Percentiles rank a stretch among this genome's conserved stretches.
phyloP scores from a whole-genome alignment of 2,797 vertebrate species.

The Eidolon dupreanum region DNA sequence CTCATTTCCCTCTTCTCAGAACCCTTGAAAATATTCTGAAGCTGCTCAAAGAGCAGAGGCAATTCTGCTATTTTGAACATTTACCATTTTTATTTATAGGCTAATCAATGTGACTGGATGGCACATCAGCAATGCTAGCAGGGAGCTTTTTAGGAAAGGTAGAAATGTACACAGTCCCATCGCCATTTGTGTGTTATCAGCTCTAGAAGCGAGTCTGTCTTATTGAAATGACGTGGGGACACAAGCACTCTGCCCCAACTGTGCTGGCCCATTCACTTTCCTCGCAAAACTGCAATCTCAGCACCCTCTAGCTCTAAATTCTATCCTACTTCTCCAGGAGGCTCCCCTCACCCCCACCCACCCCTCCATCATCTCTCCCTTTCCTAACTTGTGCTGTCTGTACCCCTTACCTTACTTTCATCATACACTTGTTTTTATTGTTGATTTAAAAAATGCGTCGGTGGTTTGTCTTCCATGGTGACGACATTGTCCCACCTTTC shows the following conservation, averaged over 20 bases:
- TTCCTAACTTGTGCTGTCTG: not conserved
- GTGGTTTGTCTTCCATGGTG: not conserved
- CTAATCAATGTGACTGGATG: fast-evolving
- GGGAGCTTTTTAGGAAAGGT: not conserved
- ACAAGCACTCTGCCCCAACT: not conserved
- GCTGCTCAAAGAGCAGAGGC: not conserved
- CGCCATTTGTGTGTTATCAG: not conserved
- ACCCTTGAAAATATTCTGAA: not conserved
- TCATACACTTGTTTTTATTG: not conserved
- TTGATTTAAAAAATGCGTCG: not conserved
- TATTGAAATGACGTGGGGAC: not conserved
- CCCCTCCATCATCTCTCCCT: not conserved
- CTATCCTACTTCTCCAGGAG: not conserved
- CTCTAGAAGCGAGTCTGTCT: not conserved
- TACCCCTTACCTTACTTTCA: not conserved
- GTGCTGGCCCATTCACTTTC: fast-evolving
- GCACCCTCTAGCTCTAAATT: not conserved
- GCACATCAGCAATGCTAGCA: fast-evolving
- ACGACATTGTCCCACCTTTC: not conserved
- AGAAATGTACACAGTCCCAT: not conserved
- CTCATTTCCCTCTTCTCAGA: not conserved
- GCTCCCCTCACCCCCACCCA: too few species aligned
- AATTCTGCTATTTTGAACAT: not conserved
- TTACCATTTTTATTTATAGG: not conserved
- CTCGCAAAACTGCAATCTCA: fast-evolving